Conservation (phyloP, 2,113 vertebrate genomes). For the Hiodon tergisus region DNA sequence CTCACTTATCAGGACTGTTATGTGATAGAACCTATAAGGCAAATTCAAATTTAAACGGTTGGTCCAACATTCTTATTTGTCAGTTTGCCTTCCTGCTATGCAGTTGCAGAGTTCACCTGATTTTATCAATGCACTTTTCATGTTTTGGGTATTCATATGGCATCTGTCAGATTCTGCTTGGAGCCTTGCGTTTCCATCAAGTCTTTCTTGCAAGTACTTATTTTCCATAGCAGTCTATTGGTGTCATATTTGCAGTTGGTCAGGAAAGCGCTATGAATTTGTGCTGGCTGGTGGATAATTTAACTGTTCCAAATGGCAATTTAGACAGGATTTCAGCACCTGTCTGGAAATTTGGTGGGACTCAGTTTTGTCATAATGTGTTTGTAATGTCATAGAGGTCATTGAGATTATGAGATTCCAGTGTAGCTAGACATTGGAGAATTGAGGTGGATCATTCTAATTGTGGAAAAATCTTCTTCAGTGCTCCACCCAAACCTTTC, state of each 20-base stretch:
- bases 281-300: background rate
- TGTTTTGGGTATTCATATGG: no score
- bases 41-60: slow-evolving; percentile 1
- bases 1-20: slow-evolving; percentile 1
- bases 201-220: background rate
- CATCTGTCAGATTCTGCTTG: background rate
- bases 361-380: no score
- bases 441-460: no score
- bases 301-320: background rate
- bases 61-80: background rate
- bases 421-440: no score
- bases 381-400: no score
- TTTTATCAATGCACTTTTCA: no score
- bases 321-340: background rate
- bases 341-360: no score
- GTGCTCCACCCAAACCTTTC: no score
- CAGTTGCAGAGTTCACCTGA: no score
- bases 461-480: no score
- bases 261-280: background rate
- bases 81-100: no score
- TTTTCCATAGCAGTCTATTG: background rate
- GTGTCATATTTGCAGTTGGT: background rate
- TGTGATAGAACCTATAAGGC: background rate
- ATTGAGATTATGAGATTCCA: no score
- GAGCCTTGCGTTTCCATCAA: background rate